Base-by-base conservation (phyloP, 2,888 invertebrate species). In the Andrena trimmerana region DNA sequence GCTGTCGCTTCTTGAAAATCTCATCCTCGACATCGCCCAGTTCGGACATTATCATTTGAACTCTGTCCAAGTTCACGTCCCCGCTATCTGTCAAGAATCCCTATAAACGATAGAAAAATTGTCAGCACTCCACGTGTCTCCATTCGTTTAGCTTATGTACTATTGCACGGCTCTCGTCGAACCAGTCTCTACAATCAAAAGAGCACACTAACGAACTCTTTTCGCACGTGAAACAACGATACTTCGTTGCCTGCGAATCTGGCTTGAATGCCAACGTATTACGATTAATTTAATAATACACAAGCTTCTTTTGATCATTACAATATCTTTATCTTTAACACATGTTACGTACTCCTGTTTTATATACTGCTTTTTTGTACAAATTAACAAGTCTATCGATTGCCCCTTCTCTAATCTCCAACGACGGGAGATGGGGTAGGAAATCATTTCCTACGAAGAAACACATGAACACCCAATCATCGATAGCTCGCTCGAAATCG, bases 381-480 rank as follows among this genome's bases (percentile, higher is more conserved):
- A 99, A 94, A 88, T 96, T 96, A 6, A 99, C 97, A 24, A 99
- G 96, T 72, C 99, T 95, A 94, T 99, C 99, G 66, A 99, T 99
- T 0, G 99, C 99, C 0, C 97, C 98, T 95, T 99, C 99, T 66
- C 99, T 95, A 92, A 99, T 99, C 95, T 99, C 99, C 89, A 99
- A 95, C 69, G 99, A 99, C 4, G 99, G 99, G 86, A 99, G 95
- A 95, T 99, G 99, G 0, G 99, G 99, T 90, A 99, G 94, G 93
- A 99, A 99, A 95, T 99, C 99, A 93, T 99, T 99, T 66, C 99
- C 99, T 70, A 99, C 99, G 94, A 99, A 99, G 95, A 99, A 99
- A 93, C 99, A 99, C 98, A 99, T 99, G 92, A 97, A 97, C 5
- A 97, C 99, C 99, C 99, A 99, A 94, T 99, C 99, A 93, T 99